A percentile compares a stretch with the other conserved stretches of the same genome.
These are phyloP conservation scores for Luperina testacea DNA, from an alignment of 2,888 invertebrate genomes.

Conservation along the genomic window DNA sequence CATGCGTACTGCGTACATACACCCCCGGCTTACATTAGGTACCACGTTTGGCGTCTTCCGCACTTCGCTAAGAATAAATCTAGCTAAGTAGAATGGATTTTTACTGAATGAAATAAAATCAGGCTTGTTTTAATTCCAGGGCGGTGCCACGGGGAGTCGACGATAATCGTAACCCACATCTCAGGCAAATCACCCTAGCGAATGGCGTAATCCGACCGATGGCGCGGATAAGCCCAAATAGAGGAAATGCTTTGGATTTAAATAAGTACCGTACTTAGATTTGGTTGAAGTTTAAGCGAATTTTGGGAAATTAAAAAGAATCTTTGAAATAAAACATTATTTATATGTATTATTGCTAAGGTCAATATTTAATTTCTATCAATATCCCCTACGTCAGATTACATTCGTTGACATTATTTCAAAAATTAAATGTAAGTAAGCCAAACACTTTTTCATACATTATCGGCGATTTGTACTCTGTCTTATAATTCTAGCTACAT, in stretches of 20 bases:
- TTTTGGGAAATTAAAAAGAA: slow-evolving; percentile 7
- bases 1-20: slow-evolving; percentile 50
- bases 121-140: slow-evolving; percentile 6
- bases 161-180: slow-evolving; percentile 28
- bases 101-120: not conserved
- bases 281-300: not conserved
- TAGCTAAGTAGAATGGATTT: not conserved
- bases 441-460: slow-evolving; percentile 87
- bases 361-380: slow-evolving; percentile 90
- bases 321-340: slow-evolving; percentile 80
- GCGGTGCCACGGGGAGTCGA: not conserved
- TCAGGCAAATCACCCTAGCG: slow-evolving; percentile 27
- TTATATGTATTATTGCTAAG: slow-evolving; percentile 90
- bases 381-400: slow-evolving; percentile 90
- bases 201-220: slow-evolving; percentile 47
- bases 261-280: not conserved
- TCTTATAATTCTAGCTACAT: slow-evolving; percentile 89
- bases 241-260: slow-evolving; percentile 21
- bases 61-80: not conserved
- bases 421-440: slow-evolving; percentile 89
- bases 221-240: slow-evolving; percentile 17
- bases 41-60: slow-evolving; percentile 18
- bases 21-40: slow-evolving; percentile 35
- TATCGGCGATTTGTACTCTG: slow-evolving; percentile 90
- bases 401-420: slow-evolving; percentile 90